Evolutionary conservation across 2,113 vertebrate species (phyloP), one percentile per base, ranked within the genome.

Genomic region (Xenus cinereus): DNA sequence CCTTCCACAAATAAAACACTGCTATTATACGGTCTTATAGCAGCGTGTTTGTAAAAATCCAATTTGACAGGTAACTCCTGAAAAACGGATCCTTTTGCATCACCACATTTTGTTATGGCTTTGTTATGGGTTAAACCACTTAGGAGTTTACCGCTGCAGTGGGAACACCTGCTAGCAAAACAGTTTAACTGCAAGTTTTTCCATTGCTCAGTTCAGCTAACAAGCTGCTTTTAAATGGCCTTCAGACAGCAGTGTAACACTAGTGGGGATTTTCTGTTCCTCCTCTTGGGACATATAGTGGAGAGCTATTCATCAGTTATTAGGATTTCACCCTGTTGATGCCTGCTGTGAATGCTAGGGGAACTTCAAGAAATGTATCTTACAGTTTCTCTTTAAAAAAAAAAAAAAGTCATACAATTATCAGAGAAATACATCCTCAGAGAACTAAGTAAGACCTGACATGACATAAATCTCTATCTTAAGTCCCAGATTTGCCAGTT

Each of bases 151-250:
- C 81, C 74, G 84, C 23, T n/a, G 85, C n/a, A 84, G 66, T 75
- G 84, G 72, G 83, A 97, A 92, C 92, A 98, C 94, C 97, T 97
- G 95, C 95, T 89, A 97, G 75, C 72, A 96, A 93, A 96, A 67
- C 81, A 90, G 75, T 97, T 96, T 95, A 96, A 92, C 67, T 91
- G 32, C 32, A 66, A 94, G 94, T 83, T 97, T 96, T 93, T 69
- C 94, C 79, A 39, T 72, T 90, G 90, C 90, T 97, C 89, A 90
- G 80, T 97, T 98, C 96, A 95, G 39, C 95, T 96, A 98, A 96
- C 92, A 97, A 97, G 88, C 83, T 89, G 68, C 79, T 96, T 97
- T 95, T 96, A 94, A 97, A 97, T 32, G 51, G 89, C 66, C 88
- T 96, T 89, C 84, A 96, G 89, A 98, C 64, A 86, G 75, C 85